A percentile compares a stretch with the other conserved stretches of the same genome.
These are phyloP conservation scores for Bradypodion pumilum DNA, from an alignment of 2,797 vertebrate genomes.

Conservation along the genomic window DNA sequence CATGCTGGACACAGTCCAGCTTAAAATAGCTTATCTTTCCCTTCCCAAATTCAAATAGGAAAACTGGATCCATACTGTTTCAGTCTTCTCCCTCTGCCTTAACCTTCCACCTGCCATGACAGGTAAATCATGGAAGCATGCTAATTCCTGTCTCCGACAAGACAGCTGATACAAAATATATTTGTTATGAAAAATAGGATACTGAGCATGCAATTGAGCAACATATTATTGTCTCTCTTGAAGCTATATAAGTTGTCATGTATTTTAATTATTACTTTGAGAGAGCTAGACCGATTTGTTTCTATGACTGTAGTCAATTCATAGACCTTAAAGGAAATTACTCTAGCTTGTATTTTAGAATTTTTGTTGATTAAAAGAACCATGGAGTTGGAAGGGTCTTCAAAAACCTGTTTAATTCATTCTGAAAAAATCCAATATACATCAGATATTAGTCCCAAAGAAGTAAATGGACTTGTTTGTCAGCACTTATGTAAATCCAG, in stretches of 20 bases:
- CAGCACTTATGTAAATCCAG: no score
- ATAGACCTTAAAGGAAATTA: not conserved
- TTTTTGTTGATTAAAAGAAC: constrained; percentile 2
- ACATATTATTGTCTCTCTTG: not conserved
- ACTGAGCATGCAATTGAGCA: not conserved
- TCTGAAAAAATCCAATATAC: not conserved
- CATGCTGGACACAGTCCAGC: not conserved
- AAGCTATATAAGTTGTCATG: not conserved
- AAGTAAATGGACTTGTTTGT: no score
- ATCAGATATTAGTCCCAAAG: not conserved
- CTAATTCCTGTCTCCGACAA: not conserved
- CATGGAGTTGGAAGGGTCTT: not conserved
- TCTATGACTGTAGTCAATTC: not conserved
- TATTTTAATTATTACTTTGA: not conserved
- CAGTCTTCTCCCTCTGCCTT: no score
- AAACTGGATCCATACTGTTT: no score
- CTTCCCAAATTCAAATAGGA: not conserved
- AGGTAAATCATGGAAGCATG: not conserved
- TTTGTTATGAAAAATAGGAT: not conserved
- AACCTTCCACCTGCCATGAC: not conserved
- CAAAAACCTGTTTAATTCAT: not conserved
- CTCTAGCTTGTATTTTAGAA: not conserved
- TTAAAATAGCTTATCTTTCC: not conserved
- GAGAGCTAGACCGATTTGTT: not conserved
- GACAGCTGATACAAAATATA: not conserved